These are phyloP conservation scores for Clarias fuscus DNA, from an alignment of 2,797 vertebrate species.

Conservation along the genomic window DNA sequence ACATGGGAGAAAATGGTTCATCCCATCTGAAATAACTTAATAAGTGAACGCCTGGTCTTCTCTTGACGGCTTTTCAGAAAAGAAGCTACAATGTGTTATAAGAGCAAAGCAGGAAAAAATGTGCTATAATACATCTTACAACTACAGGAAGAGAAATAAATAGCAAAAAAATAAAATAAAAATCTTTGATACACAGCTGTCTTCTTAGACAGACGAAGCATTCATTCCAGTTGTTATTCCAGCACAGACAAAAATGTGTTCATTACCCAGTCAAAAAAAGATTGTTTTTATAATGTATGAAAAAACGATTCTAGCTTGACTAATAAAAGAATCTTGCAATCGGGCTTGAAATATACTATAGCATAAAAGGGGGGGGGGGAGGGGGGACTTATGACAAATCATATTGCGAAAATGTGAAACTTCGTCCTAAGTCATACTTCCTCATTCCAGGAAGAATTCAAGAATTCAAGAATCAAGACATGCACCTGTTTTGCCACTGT, in stretches of 20 bases:
- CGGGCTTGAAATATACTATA: background rate
- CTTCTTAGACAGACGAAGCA: background rate
- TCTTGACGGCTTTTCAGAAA: background rate
- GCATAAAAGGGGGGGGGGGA: background rate
- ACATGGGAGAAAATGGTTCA: background rate
- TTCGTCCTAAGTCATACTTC: background rate
- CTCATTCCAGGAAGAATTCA: background rate
- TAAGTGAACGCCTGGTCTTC: background rate
- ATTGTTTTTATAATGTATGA: background rate
- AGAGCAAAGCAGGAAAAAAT: background rate
- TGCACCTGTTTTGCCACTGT: too few relatives aligned
- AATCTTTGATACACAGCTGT: conserved; percentile 2
- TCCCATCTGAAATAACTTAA: background rate
- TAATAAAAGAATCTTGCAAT: background rate
- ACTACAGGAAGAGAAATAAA: background rate
- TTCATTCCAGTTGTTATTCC: conserved; percentile 3
- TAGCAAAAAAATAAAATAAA: conserved; percentile 1
- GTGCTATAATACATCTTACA: background rate
- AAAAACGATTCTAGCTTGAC: background rate
- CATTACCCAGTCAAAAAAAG: background rate
- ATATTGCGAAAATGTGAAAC: background rate
- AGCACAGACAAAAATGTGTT: background rate
- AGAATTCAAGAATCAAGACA: background rate
- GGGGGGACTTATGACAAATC: background rate
- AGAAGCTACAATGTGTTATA: background rate